Conservation (phyloP, 1,140 invertebrate species). For the Zaprionus taronus region DNA sequence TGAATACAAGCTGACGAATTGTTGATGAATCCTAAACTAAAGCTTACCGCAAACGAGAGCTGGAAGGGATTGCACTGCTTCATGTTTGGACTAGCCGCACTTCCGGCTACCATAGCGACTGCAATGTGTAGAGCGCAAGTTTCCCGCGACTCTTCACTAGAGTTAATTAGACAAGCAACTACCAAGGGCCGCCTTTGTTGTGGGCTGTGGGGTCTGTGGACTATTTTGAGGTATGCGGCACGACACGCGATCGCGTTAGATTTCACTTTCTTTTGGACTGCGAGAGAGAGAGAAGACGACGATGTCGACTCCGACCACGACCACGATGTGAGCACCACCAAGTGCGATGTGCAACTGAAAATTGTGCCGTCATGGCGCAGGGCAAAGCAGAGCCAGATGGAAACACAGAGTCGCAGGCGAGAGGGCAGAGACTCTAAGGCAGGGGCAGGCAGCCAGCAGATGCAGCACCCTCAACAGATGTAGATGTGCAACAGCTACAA, state of each 20-base stretch:
- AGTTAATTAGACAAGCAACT: slow-evolving; percentile 34
- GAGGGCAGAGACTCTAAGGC: background rate
- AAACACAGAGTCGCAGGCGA: background rate
- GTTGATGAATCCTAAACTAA: background rate
- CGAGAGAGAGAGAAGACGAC: slow-evolving; percentile 9
- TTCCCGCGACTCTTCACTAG: background rate
- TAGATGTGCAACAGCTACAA: slow-evolving; percentile 42
- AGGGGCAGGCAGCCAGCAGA: slow-evolving; percentile 14
- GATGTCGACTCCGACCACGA: background rate
- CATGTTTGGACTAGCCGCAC: slow-evolving; percentile 50
- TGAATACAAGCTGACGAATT: background rate
- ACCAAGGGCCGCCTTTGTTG: slow-evolving; percentile 57
- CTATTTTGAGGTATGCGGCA: slow-evolving; percentile 10
- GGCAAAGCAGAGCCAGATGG: slow-evolving; percentile 33
- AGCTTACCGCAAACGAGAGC: slow-evolving; percentile 78
- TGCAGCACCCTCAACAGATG: slow-evolving; percentile 48
- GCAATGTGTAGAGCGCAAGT: background rate
- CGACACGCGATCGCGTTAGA: slow-evolving; percentile 64
- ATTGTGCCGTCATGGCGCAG: slow-evolving; percentile 25
- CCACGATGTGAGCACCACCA: slow-evolving; percentile 57
- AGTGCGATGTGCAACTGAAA: slow-evolving; percentile 75
- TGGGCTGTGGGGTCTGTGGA: background rate
- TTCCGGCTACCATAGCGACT: slow-evolving; percentile 72
- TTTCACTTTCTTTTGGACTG: slow-evolving; percentile 67
- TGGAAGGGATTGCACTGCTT: slow-evolving; percentile 61